A percentile compares a stretch with the other conserved stretches of the same genome.
Evolutionary conservation across 2,797 vertebrate species (phyloP).

Genomic region (Clarias laeviceps): DNA sequence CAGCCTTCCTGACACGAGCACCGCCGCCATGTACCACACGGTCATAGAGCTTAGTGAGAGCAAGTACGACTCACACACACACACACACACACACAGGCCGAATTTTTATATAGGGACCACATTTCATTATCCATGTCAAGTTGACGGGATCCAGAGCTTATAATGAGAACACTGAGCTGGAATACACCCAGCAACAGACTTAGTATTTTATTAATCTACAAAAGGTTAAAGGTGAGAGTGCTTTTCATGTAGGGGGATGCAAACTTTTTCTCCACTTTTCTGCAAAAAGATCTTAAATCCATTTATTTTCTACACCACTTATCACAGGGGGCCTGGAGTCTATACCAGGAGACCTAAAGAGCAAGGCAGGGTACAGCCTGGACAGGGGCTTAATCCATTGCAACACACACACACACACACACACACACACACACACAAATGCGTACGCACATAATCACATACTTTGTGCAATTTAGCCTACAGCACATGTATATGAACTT

Average conservation of each 20-base stretch:
- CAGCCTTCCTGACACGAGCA: slow-evolving; percentile 89
- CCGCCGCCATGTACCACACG: slow-evolving; percentile 86
- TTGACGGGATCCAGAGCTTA: neutral
- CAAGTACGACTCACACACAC: slow-evolving; percentile 76
- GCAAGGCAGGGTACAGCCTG: too few species aligned
- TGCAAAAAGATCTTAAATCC: too few species aligned
- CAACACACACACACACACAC: too few species aligned
- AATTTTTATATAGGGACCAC: neutral
- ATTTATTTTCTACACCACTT: too few species aligned
- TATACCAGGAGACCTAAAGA: too few species aligned
- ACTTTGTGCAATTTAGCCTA: too few species aligned
- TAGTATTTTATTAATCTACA: neutral
- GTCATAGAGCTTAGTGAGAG: slow-evolving; percentile 92
- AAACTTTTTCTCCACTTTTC: neutral
- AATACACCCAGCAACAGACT: neutral
- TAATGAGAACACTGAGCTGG: neutral
- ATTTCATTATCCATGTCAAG: neutral
- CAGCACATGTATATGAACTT: too few species aligned
- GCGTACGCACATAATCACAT: too few species aligned
- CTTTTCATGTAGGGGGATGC: neutral
- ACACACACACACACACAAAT: too few species aligned
- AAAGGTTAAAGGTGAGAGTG: neutral
- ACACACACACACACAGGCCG: neutral
- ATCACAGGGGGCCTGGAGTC: too few species aligned
- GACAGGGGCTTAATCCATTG: too few species aligned